phyloP scores from a whole-genome alignment of 2,113 vertebrate genomes.

The Pachyramphus minor region DNA sequence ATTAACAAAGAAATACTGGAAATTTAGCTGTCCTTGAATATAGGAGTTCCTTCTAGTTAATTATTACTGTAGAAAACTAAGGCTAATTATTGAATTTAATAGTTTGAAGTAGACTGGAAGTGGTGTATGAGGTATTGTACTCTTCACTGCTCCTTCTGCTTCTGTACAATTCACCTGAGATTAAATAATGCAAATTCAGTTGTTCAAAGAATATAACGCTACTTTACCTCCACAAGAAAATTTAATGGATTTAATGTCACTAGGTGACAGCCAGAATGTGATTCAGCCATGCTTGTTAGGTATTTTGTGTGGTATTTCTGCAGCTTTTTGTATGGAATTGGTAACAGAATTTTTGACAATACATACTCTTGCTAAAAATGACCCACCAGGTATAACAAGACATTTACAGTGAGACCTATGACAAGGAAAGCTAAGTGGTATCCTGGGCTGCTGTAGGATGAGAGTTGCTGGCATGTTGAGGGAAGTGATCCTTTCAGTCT shows the following conservation, averaged over 20 bases:
- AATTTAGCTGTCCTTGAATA: background rate
- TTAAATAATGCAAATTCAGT: background rate
- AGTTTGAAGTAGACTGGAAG: background rate
- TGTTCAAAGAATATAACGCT: background rate
- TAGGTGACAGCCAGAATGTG: background rate
- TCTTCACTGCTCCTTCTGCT: background rate
- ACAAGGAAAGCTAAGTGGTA: background rate
- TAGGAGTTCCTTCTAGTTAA: background rate
- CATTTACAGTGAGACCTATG: background rate
- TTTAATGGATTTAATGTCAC: background rate
- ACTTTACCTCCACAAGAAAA: background rate
- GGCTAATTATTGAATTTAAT: background rate
- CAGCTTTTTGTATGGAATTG: background rate
- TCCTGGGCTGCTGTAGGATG: background rate
- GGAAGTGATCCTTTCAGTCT: background rate
- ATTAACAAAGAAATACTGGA: background rate
- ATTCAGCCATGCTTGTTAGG: background rate
- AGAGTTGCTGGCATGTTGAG: background rate
- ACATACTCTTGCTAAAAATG: background rate
- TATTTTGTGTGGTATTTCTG: background rate
- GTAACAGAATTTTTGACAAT: background rate
- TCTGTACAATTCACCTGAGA: background rate
- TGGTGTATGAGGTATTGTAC: background rate
- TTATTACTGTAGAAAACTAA: background rate
- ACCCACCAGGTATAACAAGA: background rate